Percentiles rank a stretch among this genome's conserved stretches.
These are phyloP conservation scores for Pseudochirops corinnae DNA, from an alignment of 2,797 vertebrate genomes.

Conservation along the genomic window DNA sequence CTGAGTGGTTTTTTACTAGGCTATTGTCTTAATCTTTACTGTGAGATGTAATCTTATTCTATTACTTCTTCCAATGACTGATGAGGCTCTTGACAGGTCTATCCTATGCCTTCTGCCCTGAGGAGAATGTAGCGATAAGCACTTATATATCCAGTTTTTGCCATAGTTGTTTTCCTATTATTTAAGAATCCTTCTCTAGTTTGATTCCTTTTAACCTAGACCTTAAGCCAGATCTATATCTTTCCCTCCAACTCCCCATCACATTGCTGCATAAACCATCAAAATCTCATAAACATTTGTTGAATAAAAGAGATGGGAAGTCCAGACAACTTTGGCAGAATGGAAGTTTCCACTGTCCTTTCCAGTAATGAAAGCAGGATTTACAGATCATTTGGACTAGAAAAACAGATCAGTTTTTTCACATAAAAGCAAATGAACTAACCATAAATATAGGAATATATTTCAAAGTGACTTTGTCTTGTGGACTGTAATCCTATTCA, in stretches of 20 bases:
- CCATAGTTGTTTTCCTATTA: neutral
- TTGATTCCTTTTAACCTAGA: slow-evolving; percentile 12
- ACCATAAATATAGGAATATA: slow-evolving; percentile 26
- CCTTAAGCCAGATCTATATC: neutral
- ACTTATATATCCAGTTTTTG: neutral
- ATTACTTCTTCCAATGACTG: neutral
- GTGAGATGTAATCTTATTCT: slow-evolving; percentile 18
- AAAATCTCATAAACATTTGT: slow-evolving; percentile 24
- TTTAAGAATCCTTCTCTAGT: slow-evolving; percentile 14
- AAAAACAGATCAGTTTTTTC: slow-evolving; percentile 15
- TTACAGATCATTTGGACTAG: slow-evolving; percentile 34
- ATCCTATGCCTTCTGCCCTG: neutral
- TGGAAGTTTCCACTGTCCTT: slow-evolving; percentile 26
- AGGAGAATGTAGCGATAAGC: neutral
- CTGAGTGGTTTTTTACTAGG: neutral
- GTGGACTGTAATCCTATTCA: neutral
- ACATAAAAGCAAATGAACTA: slow-evolving; percentile 45
- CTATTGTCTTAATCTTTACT: slow-evolving; percentile 28
- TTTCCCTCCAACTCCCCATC: slow-evolving; percentile 13
- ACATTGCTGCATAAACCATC: neutral
- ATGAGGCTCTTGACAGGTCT: neutral
- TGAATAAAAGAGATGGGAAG: slow-evolving; percentile 54
- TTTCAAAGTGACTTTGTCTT: neutral
- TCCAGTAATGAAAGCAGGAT: neutral
- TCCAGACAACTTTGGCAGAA: slow-evolving; percentile 3